Base-by-base conservation (phyloP, 2,888 invertebrate species). In the Zygaena filipendulae region DNA sequence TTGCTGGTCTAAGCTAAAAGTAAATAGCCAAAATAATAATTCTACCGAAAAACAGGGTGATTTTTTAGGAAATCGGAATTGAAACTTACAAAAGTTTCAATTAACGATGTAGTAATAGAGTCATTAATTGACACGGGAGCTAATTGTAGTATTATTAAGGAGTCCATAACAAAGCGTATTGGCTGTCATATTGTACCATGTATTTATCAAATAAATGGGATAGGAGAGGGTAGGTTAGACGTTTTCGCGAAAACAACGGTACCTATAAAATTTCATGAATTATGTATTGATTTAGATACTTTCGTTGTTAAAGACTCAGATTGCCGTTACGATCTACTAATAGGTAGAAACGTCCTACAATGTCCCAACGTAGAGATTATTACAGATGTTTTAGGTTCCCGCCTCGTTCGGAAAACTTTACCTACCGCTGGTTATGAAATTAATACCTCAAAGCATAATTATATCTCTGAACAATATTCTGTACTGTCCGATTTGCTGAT, bases 41-140 rank as follows among this genome's bases (percentile, higher is more conserved):
- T n/a, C n/a, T n/a, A n/a, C n/a, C n/a, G 9, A 21, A 21, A 26
- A 24, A 8, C 21, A 25, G 11, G 27, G 16, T 13, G 29, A 30
- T 32, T 36, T 33, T 38, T 36, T 34, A 40, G 30, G 8, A 8
- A 19, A 25, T 13, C 23, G 1, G 14, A 30, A 23, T 14, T 36
- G 32, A 33, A 26, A 4, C 11, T 39, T 0, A 42, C 40, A 5
- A 12, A 20, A 18, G 37, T 42, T 0, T 10, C 2, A 4, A 38
- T 40, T 7, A 29, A 33, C n/a, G 12, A 31, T 16, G n/a, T 27
- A 3, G 6, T 1, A 3, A 24, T 42, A 8, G 4, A 37, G 4
- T 29, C 29, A 1, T 25, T 44, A 1, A 28, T 40, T 5, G 42
- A 47, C 18, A 42, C 44, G 2, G 43, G 44, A 3, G 44, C 42